Evolutionary conservation across 2,888 invertebrate genomes (phyloP), one percentile per base, ranked within the genome.

Genomic region (Drosophila imparisetae): DNA sequence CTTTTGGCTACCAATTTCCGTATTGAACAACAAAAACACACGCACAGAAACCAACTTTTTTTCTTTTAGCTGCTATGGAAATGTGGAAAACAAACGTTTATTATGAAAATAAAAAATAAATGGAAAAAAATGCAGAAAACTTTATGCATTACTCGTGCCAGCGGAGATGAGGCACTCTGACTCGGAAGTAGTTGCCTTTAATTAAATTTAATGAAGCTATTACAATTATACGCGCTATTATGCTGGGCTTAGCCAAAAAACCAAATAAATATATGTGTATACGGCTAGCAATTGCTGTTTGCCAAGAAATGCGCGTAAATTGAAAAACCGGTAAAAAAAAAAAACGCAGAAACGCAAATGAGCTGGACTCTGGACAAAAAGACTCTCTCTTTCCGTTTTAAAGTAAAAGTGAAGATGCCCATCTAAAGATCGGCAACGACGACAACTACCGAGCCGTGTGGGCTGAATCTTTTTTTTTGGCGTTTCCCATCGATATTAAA

Each of bases 311-410:
- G 83, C 73, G 71, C 67, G 72, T 76, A 66, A 74, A 87, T 75
- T 76, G 71, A 57, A 73, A 82, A 90, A 86, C 78, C 90, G 89
- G 90, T 88, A 90, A 83, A 70, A 74, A 62, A 10, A 34, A 52
- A 60, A 61, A 38, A 29, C 18, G 64, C 40, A 21, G 57, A 57
- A 57, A 57, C 57, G 42, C 85, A 81, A 90, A 85, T 88, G 80
- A 89, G 91, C 75, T 72, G 74, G 48, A 45, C 72, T 45, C 45
- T 0, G 7, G 2, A 45, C 45, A 45, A 24, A 86, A 88, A 88
- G 86, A 90, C 90, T 91, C 90, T 91, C 91, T 90, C 90, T 91
- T 90, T 91, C 86, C 65, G 82, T 78, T 76, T 85, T 79, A 79
- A 90, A 90, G 92, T 91, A 91, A 92, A 91, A 91, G 91, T 90